Evolutionary conservation across 2,888 invertebrate species (phyloP).

Genomic region (Caenorhabditis panamensis): DNA sequence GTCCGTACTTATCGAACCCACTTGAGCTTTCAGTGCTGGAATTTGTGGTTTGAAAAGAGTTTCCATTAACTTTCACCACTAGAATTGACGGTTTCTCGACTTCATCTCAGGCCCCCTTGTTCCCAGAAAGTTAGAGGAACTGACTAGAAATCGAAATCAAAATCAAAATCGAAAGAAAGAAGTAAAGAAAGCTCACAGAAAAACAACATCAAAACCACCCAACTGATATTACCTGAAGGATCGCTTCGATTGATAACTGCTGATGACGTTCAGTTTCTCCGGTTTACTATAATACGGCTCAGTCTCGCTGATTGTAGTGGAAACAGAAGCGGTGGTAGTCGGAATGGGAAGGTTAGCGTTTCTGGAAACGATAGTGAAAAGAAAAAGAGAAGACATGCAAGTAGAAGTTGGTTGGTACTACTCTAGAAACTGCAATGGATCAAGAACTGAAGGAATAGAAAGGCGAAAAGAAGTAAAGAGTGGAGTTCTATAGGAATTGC

Average conservation of each 20-base stretch:
- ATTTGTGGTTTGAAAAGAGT: not conserved
- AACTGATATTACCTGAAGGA: slow-evolving; percentile 56
- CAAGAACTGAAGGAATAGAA: no score
- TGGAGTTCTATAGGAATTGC: slow-evolving; percentile 1
- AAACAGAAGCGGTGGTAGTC: slow-evolving; percentile 59
- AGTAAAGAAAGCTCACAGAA: slow-evolving; percentile 19
- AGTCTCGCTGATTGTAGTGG: slow-evolving; percentile 52
- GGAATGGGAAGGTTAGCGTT: slow-evolving; percentile 56
- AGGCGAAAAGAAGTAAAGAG: slow-evolving; percentile 34
- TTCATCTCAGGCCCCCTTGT: not conserved
- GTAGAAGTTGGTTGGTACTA: slow-evolving; percentile 11
- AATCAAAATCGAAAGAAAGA: no score
- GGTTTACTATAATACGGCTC: slow-evolving; percentile 62
- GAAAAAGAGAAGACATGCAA: slow-evolving; percentile 41
- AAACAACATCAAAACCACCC: slow-evolving; percentile 9
- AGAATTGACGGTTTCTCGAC: not conserved
- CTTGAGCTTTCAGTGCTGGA: slow-evolving; percentile 67
- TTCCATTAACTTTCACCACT: not conserved
- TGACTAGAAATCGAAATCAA: not conserved
- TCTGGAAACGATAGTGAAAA: slow-evolving; percentile 57
- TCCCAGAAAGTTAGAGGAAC: slow-evolving; percentile 21
- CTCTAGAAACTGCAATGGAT: no score
- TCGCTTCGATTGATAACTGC: slow-evolving; percentile 45
- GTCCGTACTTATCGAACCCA: slow-evolving; percentile 67
- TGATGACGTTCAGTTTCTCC: slow-evolving; percentile 50